Conservation (phyloP, 2,113 vertebrate genomes). For the Coptodon bakossiorum region DNA sequence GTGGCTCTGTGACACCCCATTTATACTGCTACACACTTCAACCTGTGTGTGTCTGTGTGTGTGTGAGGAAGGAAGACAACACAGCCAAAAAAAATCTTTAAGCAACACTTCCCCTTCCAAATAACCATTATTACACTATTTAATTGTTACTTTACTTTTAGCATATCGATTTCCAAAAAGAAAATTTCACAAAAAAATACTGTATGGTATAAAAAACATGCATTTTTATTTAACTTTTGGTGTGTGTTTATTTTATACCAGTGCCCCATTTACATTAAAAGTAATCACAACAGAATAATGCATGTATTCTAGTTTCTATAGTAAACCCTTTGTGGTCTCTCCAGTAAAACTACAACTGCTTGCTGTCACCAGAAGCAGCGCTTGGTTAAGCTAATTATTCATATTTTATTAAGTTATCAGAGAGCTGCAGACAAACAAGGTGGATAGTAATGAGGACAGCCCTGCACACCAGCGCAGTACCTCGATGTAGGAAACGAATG, state of each 20-base stretch:
- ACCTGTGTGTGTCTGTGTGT: slow-evolving; percentile 13
- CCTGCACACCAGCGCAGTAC: not conserved
- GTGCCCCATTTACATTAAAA: not conserved
- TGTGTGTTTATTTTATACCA: not conserved
- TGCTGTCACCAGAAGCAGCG: not conserved
- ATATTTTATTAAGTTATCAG: not conserved
- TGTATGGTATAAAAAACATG: not conserved
- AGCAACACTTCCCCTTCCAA: not conserved
- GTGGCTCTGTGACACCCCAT: slow-evolving; percentile 47
- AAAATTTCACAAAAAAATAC: not conserved
- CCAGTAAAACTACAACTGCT: not conserved
- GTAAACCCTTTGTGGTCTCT: not conserved
- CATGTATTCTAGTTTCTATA: not conserved
- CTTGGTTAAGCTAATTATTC: not conserved
- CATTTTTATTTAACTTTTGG: not conserved
- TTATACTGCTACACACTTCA: slow-evolving; percentile 40
- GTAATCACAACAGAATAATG: not conserved
- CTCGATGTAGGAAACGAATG: not conserved
- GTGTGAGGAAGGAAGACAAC: not conserved
- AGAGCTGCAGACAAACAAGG: not conserved
- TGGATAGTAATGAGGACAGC: not conserved
- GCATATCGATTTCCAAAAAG: not conserved
- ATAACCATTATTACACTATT: not conserved
- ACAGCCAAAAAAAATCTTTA: not conserved
- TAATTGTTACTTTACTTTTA: not conserved